These are phyloP conservation scores for Brachypodius melanocephalos DNA, from an alignment of 2,113 vertebrate species.

Conservation along the genomic window DNA sequence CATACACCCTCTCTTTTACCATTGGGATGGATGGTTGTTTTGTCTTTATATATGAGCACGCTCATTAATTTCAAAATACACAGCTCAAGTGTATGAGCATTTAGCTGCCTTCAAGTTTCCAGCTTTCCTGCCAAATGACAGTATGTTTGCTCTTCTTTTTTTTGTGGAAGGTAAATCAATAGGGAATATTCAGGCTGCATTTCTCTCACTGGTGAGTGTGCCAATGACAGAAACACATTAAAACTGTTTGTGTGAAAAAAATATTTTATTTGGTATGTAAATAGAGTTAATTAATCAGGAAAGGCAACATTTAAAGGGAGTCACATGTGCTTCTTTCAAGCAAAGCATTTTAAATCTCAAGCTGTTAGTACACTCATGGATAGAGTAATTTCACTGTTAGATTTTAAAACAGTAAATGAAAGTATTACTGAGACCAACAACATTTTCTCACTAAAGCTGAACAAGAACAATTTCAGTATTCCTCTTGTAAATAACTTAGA, in stretches of 20 bases:
- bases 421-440: neutral
- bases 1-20: accelerated
- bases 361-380: neutral
- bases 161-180: neutral
- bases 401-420: neutral
- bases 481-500: neutral
- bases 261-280: neutral
- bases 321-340: neutral
- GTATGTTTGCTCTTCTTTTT: neutral
- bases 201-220: neutral
- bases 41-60: neutral
- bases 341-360: neutral
- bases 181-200: neutral
- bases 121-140: neutral
- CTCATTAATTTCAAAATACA: constrained; percentile 1
- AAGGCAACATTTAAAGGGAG: neutral
- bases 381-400: neutral
- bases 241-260: neutral
- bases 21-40: neutral
- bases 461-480: neutral
- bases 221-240: neutral
- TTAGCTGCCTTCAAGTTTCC: neutral
- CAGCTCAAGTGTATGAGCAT: neutral
- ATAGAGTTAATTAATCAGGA: neutral
- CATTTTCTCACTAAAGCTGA: neutral